A percentile compares a stretch with the other conserved stretches of the same genome.
These are phyloP conservation scores for Andrena camellia DNA, from an alignment of 2,888 invertebrate species.

Conservation along the genomic window DNA sequence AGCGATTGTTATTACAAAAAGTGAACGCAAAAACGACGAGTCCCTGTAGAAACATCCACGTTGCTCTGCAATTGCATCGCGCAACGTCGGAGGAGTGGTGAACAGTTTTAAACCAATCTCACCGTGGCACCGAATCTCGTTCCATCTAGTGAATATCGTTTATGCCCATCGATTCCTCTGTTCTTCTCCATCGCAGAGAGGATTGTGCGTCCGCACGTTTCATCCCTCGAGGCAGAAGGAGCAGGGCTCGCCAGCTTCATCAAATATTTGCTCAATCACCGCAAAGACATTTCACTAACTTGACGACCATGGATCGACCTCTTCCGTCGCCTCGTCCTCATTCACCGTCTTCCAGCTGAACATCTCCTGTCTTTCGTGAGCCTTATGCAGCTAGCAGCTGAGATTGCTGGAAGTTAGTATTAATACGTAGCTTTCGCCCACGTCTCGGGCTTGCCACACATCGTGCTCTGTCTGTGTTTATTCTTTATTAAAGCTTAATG, in stretches of 20 bases:
- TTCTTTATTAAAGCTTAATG: neutral
- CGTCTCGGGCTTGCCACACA: neutral
- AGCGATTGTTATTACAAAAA: neutral
- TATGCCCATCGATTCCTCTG: slow-evolving; percentile 56
- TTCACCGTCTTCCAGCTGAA: slow-evolving; percentile 43
- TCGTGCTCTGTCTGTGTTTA: neutral
- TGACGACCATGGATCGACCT: slow-evolving; percentile 78
- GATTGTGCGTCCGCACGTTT: slow-evolving; percentile 58
- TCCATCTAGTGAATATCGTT: slow-evolving; percentile 42
- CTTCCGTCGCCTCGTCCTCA: slow-evolving; percentile 65
- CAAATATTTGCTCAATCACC: slow-evolving; percentile 85
- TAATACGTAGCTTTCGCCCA: neutral
- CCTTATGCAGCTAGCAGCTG: slow-evolving; percentile 14
- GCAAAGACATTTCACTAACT: slow-evolving; percentile 84
- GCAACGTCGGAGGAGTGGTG: neutral
- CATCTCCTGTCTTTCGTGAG: slow-evolving; percentile 44
- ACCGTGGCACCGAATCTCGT: slow-evolving; percentile 11
- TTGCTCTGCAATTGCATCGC: neutral
- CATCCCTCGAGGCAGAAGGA: slow-evolving; percentile 68
- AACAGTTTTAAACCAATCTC: slow-evolving; percentile 42
- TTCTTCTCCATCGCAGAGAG: slow-evolving; percentile 52
- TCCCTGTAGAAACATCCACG: too few species aligned
- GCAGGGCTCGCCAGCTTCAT: slow-evolving; percentile 77
- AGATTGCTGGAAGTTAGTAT: slow-evolving; percentile 60
- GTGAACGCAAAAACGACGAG: neutral